phyloP scores from a whole-genome alignment of 2,888 invertebrate genomes.

The Gryllus longicercus region DNA sequence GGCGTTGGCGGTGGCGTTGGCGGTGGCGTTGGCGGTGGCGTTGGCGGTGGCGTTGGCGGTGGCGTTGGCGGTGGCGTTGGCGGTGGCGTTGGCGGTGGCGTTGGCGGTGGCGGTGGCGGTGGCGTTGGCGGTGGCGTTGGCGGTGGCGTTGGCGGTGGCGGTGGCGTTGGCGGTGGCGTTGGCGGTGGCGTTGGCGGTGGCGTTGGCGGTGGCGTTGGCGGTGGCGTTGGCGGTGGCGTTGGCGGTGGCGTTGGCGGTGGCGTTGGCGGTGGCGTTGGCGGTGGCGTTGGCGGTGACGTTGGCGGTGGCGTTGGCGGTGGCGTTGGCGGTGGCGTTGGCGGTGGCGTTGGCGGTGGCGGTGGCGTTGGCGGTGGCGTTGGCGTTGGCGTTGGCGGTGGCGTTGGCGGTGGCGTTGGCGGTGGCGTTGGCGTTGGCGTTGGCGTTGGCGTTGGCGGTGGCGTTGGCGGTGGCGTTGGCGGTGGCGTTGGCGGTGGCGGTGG shows the following conservation, averaged over 20 bases:
- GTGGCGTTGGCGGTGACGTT: neutral
- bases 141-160: neutral
- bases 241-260: too few species aligned
- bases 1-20: neutral
- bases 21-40: neutral
- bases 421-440: neutral
- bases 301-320: neutral
- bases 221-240: fast-evolving
- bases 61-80: too few species aligned
- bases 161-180: neutral
- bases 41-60: neutral
- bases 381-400: too few species aligned
- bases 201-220: neutral
- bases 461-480: neutral
- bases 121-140: neutral
- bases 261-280: neutral
- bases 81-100: too few species aligned
- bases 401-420: neutral
- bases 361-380: fast-evolving
- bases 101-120: neutral
- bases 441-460: fast-evolving
- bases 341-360: neutral
- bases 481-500: neutral
- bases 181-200: neutral
- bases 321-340: neutral